phyloP scores from a whole-genome alignment of 2,113 vertebrate species.

The Tragelaphus strepsiceros region DNA sequence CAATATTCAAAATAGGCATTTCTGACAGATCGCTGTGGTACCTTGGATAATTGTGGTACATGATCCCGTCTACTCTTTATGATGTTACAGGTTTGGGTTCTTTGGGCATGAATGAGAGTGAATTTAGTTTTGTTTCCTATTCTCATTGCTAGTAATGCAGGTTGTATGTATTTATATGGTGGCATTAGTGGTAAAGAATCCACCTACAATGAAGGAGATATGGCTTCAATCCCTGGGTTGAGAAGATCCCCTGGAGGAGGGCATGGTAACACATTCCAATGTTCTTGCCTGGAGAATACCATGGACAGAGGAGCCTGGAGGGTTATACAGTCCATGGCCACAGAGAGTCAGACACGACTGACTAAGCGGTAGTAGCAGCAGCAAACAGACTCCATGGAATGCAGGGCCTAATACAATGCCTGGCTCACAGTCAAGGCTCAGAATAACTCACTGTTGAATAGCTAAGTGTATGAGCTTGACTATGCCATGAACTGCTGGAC shows the following conservation, averaged over 20 bases:
- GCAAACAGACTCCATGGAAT: neutral
- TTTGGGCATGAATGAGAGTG: neutral
- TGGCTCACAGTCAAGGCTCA: neutral
- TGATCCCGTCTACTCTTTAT: conserved; percentile 13
- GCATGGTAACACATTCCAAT: neutral
- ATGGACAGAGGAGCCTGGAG: neutral
- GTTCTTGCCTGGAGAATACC: neutral
- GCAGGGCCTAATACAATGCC: neutral
- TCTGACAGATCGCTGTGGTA: conserved; percentile 58
- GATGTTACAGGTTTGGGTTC: neutral
- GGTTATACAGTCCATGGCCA: too few relatives aligned
- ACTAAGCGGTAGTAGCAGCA: neutral
- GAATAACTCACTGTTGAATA: neutral
- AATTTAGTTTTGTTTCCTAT: neutral
- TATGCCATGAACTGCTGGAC: neutral
- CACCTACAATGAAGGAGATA: neutral
- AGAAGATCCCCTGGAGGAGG: neutral
- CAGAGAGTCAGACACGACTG: neutral
- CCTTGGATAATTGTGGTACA: too few relatives aligned
- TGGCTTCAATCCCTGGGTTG: neutral
- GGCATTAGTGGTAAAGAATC: neutral
- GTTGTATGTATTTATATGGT: neutral
- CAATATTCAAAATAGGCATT: conserved; percentile 47
- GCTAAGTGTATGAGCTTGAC: neutral
- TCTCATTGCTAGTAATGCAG: conserved; percentile 12